Percentiles rank a stretch among this genome's conserved stretches.
Evolutionary conservation across 2,113 vertebrate genomes (phyloP).

Genomic region (Gobiocypris rarus): DNA sequence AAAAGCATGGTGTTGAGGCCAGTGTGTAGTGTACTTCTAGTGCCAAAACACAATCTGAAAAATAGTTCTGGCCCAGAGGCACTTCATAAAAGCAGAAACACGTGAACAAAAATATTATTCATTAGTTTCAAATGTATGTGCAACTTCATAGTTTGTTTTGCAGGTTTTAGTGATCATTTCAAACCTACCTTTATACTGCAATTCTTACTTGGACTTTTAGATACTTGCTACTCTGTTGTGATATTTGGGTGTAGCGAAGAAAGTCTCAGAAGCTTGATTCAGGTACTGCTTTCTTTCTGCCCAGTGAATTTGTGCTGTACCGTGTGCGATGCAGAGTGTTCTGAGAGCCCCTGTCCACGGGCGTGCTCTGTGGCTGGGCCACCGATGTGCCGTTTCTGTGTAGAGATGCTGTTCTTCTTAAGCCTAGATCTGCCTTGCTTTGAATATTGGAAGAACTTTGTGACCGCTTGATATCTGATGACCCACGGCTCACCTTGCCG

Average conservation of each 20-base stretch:
- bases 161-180: not conserved
- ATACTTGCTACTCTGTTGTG: not conserved
- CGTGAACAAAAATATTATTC: conserved; percentile 23
- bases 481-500: conserved; percentile 59
- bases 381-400: conserved; percentile 70
- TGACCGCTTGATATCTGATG: conserved; percentile 76
- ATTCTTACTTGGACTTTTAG: not conserved
- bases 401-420: conserved; percentile 74
- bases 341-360: conserved; percentile 61
- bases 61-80: conserved; percentile 44
- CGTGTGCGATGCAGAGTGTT: conserved; percentile 75
- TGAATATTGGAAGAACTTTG: conserved; percentile 85
- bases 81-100: conserved; percentile 40
- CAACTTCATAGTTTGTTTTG: conserved; percentile 7
- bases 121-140: conserved; percentile 20
- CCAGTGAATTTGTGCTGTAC: conserved; percentile 78
- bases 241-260: not conserved
- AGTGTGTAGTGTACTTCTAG: conserved; percentile 6
- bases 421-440: conserved; percentile 69
- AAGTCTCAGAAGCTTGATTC: conserved; percentile 89
- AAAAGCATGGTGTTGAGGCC: not conserved
- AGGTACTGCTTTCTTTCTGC: conserved; percentile 76
- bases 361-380: conserved; percentile 53
- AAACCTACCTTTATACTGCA: not conserved
- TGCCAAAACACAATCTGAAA: conserved; percentile 6